Evolutionary conservation across 2,797 vertebrate genomes (phyloP).

Genomic region (Periophthalmus magnuspinnatus): DNA sequence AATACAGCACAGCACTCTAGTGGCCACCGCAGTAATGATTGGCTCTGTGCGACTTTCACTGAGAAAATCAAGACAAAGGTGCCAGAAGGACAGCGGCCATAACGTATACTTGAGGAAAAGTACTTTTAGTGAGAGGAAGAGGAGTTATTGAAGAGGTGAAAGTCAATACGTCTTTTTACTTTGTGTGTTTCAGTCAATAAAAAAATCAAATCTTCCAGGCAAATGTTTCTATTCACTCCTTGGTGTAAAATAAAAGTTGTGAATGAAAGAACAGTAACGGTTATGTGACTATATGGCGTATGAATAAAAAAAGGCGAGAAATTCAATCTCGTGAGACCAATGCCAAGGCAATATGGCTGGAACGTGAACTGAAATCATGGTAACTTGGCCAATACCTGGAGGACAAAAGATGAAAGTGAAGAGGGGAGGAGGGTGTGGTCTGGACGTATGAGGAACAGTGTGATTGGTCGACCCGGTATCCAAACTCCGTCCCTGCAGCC

Average conservation of each 20-base stretch:
- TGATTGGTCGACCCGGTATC: no score
- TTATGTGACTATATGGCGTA: neutral
- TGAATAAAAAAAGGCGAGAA: neutral
- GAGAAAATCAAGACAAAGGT: conserved; percentile 5
- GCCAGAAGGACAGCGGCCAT: conserved; percentile 1
- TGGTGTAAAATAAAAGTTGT: no score
- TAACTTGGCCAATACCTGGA: no score
- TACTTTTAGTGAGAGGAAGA: neutral
- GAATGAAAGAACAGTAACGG: neutral
- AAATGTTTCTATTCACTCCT: neutral
- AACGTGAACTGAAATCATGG: neutral
- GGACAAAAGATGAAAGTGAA: no score
- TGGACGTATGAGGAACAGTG: no score
- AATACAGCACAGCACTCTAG: conserved; percentile 85
- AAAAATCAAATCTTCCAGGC: neutral
- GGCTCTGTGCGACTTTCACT: conserved; percentile 33
- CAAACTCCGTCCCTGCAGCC: no score
- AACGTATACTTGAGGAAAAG: neutral
- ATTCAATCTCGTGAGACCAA: neutral
- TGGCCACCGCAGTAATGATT: conserved; percentile 74
- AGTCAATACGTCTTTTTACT: neutral
- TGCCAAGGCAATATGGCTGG: neutral
- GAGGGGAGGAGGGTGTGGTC: no score
- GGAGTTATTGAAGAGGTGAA: neutral
- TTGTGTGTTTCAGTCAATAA: neutral